Evolutionary conservation across 2,797 vertebrate genomes (phyloP), one percentile per base, ranked within the genome.

Genomic region (Cuniculus paca): DNA sequence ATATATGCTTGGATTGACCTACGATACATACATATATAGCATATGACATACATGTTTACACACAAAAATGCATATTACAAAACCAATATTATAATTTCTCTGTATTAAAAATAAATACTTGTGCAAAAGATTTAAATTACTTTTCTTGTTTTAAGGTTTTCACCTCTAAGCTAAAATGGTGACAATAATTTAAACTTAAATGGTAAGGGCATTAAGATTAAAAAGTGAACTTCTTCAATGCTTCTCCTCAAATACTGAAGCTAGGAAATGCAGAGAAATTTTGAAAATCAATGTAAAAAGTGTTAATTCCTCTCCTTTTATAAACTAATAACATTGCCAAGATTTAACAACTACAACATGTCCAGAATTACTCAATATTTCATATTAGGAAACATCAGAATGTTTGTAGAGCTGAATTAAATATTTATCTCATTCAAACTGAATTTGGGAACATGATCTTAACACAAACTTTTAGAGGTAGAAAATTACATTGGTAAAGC

Each of bases 181-280:
- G 36, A 87, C 65, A 93, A 42, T 94, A 39, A 92, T 63, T 97
- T 95, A 70, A 97, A 95, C 88, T 92, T 86, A 95, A 97, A 94
- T 92, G 68, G 50, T 90, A 54, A 92, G 48, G 26, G 92, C 95
- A 95, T 82, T 63, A 94, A 61, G 50, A 84, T 50, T 77, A 74
- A 92, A 95, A 96, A 63, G 34, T 74, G 42, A 84, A 63, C 52
- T 94, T 93, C 13, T 86, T 92, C 82, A 85, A 83, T 72, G 60
- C 28, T 84, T 90, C 68, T 63, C 72, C 77, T 50, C 17, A 90
- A 90, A 89, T 90, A 95, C 10, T 77, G 34, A 82, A 92, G 22
- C 42, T 94, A 93, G 48, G 54, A 88, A 94, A 91, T 63, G 56
- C n/a, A 94, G 70, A 75, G 82, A 90, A 13, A 94, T 86, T 96